Evolutionary conservation across 1,140 invertebrate species (phyloP).

Genomic region (Bombus picipes): DNA sequence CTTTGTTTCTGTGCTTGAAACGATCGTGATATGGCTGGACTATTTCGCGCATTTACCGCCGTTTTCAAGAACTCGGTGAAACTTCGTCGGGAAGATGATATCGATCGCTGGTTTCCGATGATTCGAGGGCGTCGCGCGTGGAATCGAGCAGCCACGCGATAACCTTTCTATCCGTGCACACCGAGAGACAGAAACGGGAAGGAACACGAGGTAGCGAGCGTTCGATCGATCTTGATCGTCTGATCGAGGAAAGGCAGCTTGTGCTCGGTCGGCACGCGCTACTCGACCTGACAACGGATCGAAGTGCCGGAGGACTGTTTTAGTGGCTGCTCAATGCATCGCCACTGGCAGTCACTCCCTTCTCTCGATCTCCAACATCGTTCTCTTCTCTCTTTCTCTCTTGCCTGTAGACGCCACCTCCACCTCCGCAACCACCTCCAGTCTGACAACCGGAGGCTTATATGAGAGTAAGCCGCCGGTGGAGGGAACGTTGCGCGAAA

Average conservation of each 20-base stretch:
- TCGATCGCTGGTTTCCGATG: slow-evolving; percentile 1
- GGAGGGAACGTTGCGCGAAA: slow-evolving; percentile 30
- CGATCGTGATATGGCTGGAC: not conserved
- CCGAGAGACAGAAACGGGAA: not conserved
- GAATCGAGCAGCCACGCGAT: not conserved
- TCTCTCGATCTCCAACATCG: slow-evolving; percentile 51
- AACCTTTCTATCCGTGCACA: not conserved
- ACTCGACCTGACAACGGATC: slow-evolving; percentile 69
- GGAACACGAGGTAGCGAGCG: not conserved
- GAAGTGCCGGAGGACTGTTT: slow-evolving; percentile 75
- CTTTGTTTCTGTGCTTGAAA: not conserved
- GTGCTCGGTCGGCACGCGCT: slow-evolving; percentile 20
- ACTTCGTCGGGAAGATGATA: not conserved
- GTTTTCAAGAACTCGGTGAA: not conserved
- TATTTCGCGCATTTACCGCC: not conserved
- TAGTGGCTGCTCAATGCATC: slow-evolving; percentile 71
- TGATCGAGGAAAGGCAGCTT: not conserved
- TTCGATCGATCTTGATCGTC: slow-evolving; percentile 19
- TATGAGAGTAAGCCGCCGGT: no score
- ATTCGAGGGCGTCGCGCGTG: not conserved
- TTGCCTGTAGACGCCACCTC: slow-evolving; percentile 21
- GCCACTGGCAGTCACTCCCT: slow-evolving; percentile 68
- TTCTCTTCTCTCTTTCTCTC: slow-evolving; percentile 25
- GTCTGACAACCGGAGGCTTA: not conserved
- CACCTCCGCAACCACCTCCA: slow-evolving; percentile 42